Conservation (phyloP, 2,797 vertebrate species). For the Siniperca scherzeri region DNA sequence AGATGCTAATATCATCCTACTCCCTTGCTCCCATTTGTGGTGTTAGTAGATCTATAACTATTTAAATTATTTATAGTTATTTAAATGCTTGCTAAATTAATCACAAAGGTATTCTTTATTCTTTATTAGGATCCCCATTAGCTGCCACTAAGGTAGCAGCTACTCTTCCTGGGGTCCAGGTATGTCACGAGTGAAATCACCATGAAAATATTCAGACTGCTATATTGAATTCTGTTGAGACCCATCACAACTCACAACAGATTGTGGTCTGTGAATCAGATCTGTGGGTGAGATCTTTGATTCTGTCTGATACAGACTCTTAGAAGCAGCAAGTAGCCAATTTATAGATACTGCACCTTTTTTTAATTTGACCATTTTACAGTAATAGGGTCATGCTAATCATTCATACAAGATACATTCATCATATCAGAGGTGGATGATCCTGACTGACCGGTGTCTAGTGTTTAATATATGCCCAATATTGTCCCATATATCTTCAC, state of each 20-base stretch:
- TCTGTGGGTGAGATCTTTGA: neutral
- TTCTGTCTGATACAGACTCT: too few species aligned
- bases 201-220: neutral
- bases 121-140: too few species aligned
- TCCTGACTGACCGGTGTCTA: too few species aligned
- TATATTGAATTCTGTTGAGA: neutral
- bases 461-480: neutral
- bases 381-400: too few species aligned
- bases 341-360: too few species aligned
- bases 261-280: constrained; percentile 13
- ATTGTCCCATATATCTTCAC: neutral
- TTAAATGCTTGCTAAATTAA: neutral
- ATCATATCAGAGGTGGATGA: too few species aligned
- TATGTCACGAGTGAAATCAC: neutral
- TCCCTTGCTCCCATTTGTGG: neutral
- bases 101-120: too few species aligned
- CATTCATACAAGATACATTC: too few species aligned
- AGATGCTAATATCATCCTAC: neutral
- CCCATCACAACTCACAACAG: neutral
- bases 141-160: too few species aligned
- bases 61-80: neutral
- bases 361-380: too few species aligned
- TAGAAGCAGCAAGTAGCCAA: too few species aligned
- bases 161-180: too few species aligned
- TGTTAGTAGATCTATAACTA: neutral